phyloP scores from a whole-genome alignment of 1,140 invertebrate genomes.

The Neodiprion lecontei region DNA sequence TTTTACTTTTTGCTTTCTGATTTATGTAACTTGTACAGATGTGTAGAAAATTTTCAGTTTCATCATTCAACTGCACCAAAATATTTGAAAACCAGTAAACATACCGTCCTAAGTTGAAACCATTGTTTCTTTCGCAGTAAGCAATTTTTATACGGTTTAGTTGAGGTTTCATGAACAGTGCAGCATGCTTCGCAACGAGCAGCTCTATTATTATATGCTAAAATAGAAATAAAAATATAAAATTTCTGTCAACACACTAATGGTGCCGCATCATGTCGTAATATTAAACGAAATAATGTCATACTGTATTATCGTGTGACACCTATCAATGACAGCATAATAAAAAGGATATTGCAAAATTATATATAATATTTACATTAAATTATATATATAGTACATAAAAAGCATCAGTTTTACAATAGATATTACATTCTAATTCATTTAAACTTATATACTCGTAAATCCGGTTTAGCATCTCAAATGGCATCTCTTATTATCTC shows the following conservation, averaged over 20 bases:
- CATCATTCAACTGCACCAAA: background rate
- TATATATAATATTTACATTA: too few relatives aligned
- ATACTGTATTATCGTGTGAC: slow-evolving; percentile 45
- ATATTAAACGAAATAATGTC: slow-evolving; percentile 8
- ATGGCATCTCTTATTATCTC: too few relatives aligned
- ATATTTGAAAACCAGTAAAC: background rate
- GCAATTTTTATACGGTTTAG: slow-evolving; percentile 44
- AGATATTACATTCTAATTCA: too few relatives aligned
- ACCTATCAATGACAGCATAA: slow-evolving; percentile 46
- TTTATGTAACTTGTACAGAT: background rate
- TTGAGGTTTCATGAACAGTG: slow-evolving; percentile 25
- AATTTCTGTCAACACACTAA: background rate
- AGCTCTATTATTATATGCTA: slow-evolving; percentile 25
- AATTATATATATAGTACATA: too few relatives aligned
- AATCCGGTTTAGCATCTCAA: too few relatives aligned
- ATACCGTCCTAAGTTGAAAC: background rate
- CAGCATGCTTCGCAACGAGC: slow-evolving; percentile 18
- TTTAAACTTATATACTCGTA: too few relatives aligned
- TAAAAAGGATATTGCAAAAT: slow-evolving; percentile 40
- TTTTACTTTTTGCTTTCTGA: background rate
- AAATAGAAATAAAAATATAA: background rate
- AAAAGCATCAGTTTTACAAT: too few relatives aligned
- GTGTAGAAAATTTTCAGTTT: background rate
- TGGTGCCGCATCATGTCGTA: slow-evolving; percentile 1
- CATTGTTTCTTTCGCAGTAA: background rate